These are phyloP conservation scores for Sarcoramphus papa DNA, from an alignment of 2,797 vertebrate genomes.

Conservation along the genomic window DNA sequence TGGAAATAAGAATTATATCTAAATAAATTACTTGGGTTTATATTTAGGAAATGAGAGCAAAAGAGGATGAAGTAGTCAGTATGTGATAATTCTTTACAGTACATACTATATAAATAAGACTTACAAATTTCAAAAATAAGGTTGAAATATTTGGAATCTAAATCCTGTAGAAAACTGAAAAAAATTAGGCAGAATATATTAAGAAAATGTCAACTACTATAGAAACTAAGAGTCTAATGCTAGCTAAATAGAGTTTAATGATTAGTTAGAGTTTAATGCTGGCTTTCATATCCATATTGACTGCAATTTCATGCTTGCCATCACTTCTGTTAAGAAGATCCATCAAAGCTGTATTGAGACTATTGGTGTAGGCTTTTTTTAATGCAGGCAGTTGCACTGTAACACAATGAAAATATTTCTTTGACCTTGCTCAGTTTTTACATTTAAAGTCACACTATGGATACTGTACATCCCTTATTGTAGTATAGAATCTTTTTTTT, in stretches of 20 bases:
- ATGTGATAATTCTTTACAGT: not conserved
- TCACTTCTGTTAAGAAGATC: not conserved
- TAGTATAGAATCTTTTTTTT: not conserved
- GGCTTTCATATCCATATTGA: not conserved
- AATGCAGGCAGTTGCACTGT: not conserved
- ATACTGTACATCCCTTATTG: not conserved
- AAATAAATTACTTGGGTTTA: not conserved
- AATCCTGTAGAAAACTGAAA: not conserved
- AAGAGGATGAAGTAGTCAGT: not conserved
- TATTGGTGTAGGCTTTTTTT: not conserved
- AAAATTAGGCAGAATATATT: not conserved
- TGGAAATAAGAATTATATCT: not conserved
- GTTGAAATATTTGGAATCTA: not conserved
- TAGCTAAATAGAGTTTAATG: too few relatives aligned
- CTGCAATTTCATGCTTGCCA: not conserved
- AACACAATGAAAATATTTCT: not conserved
- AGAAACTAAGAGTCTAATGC: not conserved
- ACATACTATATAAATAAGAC: not conserved
- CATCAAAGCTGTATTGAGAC: not conserved
- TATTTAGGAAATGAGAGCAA: not conserved
- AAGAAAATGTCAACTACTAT: not conserved
- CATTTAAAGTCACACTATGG: not conserved
- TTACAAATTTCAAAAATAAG: not conserved
- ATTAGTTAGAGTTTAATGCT: not conserved
- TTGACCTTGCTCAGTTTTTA: not conserved